Conservation (phyloP, 2,797 vertebrate species). For the Macropus fuliginosus region DNA sequence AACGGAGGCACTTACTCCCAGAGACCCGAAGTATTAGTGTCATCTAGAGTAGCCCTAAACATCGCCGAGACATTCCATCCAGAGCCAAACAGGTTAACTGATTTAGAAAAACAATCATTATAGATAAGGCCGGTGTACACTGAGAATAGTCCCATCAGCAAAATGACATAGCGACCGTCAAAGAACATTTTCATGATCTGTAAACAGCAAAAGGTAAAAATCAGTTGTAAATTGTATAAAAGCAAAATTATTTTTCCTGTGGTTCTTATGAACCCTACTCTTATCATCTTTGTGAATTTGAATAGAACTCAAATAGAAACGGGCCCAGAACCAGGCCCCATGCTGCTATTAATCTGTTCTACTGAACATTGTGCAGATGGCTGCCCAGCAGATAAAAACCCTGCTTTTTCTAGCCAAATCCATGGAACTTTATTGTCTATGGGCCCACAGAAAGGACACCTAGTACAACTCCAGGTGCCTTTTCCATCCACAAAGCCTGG, state of each 20-base stretch:
- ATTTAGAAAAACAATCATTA: constrained; percentile 99
- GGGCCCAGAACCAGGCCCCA: not conserved
- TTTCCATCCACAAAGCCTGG: not conserved
- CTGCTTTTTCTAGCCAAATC: not conserved
- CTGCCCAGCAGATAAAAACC: not conserved
- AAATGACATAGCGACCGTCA: constrained; percentile 93
- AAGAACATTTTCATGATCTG: constrained; percentile 96
- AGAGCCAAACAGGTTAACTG: constrained; percentile 94
- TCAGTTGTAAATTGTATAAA: not conserved
- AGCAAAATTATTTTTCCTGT: not conserved
- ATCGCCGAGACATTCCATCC: constrained; percentile 95
- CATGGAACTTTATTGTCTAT: not conserved
- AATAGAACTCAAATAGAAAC: not conserved
- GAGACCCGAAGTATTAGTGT: constrained; percentile 76
- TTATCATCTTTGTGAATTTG: not conserved
- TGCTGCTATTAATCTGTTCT: not conserved
- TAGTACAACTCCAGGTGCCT: not conserved
- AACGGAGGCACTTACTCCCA: constrained; percentile 90
- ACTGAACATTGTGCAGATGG: not conserved
- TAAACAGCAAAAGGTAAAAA: not conserved
- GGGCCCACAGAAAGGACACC: not conserved
- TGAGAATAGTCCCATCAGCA: constrained; percentile 97
- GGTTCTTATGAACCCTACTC: not conserved
- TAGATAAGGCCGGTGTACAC: constrained; percentile 97
- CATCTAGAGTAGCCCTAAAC: constrained; percentile 80